Conservation (phyloP, 2,797 vertebrate genomes). For the Phylloscopus collybita region DNA sequence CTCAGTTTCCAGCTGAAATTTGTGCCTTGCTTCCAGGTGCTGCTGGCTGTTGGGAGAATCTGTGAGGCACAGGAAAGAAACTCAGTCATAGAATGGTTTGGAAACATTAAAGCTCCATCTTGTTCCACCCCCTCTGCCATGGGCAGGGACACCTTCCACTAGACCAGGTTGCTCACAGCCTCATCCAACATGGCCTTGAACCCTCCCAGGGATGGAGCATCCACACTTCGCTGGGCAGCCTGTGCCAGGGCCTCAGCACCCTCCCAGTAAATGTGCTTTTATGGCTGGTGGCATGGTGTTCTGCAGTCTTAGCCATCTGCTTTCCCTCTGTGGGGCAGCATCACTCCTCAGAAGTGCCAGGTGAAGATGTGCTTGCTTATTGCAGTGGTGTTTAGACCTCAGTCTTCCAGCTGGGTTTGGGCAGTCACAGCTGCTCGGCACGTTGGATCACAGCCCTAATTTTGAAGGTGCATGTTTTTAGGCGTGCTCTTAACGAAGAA, state of each 20-base stretch:
- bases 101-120: not conserved
- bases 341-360: conserved; percentile 71
- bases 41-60: not conserved
- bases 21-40: not conserved
- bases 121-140: not conserved
- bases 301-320: not conserved
- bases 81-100: not conserved
- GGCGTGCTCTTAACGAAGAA: not conserved
- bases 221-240: not conserved
- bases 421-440: not conserved
- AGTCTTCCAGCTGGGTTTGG: conserved; percentile 76
- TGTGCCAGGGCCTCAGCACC: not conserved
- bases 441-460: not conserved
- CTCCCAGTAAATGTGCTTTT: not conserved
- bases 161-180: not conserved
- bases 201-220: no score
- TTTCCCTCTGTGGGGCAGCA: conserved; percentile 76
- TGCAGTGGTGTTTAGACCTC: conserved; percentile 62
- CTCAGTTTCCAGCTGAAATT: not conserved
- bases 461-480: not conserved
- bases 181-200: not conserved
- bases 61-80: not conserved
- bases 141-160: not conserved
- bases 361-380: conserved; percentile 29
- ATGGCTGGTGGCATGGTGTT: not conserved